Base-by-base conservation (phyloP, 2,888 invertebrate species). In the Apantesis nais region DNA sequence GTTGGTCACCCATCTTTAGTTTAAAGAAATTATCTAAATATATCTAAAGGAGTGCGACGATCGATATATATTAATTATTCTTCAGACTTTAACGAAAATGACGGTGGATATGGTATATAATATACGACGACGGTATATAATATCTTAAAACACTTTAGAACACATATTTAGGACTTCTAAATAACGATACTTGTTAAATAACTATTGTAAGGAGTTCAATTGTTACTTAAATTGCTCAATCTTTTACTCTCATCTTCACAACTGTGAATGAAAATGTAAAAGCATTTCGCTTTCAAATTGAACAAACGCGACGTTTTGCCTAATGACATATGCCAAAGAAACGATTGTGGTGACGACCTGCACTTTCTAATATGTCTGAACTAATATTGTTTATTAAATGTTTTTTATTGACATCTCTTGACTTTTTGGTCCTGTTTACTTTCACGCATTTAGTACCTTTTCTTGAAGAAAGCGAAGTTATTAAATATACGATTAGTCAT, bases 301-400 rank as follows among this genome's bases (percentile, higher is more conserved):
- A 84, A 85, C 87, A 84, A 86, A 88, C 81, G 84, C 78, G 78
- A 85, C 84, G 83, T 83, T 85, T 84, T 82, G 82, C 80, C 81
- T 81, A 83, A 83, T 84, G 86, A 82, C 81, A 85, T 85, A 82
- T 86, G 86, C 85, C 85, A 85, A 88, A 85, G 88, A 87, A 87
- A 86, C 85, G 85, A 85, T 88, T 89, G 88, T 86, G 84, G 85
- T 83, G 85, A 72, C 79, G 88, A 88, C 86, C 88, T 82, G 84
- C 76, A 81, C 91, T 90, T 90, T 90, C 90, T 88, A 89, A 78
- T 74, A 85, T 78, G 86, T 78, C 84, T 88, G 87, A 86, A 86
- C 86, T 86, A 77, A 79, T 78, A 75, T 73, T 81, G 75, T 80
- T 81, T 82, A 81, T 86, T 86, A 83, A 78, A 77, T 74, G 76